Base-by-base conservation (phyloP, 2,113 vertebrate species). In the Anseranas semipalmata region DNA sequence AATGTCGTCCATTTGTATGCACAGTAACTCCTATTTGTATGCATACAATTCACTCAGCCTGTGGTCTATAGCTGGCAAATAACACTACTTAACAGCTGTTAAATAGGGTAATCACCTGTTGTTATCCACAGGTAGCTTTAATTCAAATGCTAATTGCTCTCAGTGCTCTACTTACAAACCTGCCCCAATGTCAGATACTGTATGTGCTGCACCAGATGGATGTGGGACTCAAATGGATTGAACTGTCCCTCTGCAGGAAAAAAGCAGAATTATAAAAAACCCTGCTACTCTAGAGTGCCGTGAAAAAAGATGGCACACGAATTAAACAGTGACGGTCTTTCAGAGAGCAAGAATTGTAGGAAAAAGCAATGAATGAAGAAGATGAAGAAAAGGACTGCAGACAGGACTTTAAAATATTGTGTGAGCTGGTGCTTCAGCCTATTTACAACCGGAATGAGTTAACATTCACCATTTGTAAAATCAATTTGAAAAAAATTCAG, bases 91-190 rank as follows among this genome's bases (percentile, higher is more conserved):
- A 98, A 73, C 97, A 98, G 97, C 96, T 97, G 96, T 96, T 98
- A 97, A 98, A 96, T 89, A 96, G 96, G 70, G 95, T 94, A 95
- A 96, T 97, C 97, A 96, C 97, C 97, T 97, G 97, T 96, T 96
- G 96, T 97, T 96, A 97, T 91, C 97, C 96, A 94, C 96, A 97
- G 95, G 97, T 97, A 97, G 95, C 96, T 95, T 97, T 97, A 96
- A 98, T 96, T 98, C 96, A 96, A 89, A 97, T 97, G 95, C 93
- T 98, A 97, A 97, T 97, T 97, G 95, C 86, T 97, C 95, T 97
- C 96, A 92, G 86, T 45, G 90, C 90, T 97, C 96, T 95, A 94
- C 91, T 98, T 93, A 94, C 15, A 95, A 96, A 96, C 88, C 85
- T 87, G 93, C 88, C 84, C 95, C 70, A 2, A 21, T 98, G 95